A percentile compares a stretch with the other conserved stretches of the same genome.
These are phyloP conservation scores for Rhadinocentrus ornatus DNA, from an alignment of 2,797 vertebrate species.

Conservation along the genomic window DNA sequence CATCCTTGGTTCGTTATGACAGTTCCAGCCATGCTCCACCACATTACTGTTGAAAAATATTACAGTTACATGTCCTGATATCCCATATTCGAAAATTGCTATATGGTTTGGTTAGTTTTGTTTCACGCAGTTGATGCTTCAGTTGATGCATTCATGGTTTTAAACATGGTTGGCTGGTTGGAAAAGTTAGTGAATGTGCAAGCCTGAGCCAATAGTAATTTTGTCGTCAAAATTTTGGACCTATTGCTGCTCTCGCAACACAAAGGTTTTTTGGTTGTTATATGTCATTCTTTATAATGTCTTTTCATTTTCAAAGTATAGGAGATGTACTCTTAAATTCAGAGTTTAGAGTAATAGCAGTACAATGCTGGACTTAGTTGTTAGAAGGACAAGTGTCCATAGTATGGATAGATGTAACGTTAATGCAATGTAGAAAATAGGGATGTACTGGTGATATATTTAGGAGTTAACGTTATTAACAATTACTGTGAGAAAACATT, in stretches of 20 bases:
- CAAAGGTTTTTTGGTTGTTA: slow-evolving; percentile 4
- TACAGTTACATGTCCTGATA: slow-evolving; percentile 57
- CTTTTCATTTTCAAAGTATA: background rate
- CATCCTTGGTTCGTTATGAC: slow-evolving; percentile 71
- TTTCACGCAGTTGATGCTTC: slow-evolving; percentile 40
- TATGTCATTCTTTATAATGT: slow-evolving; percentile 1
- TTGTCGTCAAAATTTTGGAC: slow-evolving; percentile 29
- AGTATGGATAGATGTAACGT: too few species aligned
- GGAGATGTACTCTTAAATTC: background rate
- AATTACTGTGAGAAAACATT: too few species aligned
- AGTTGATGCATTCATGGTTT: slow-evolving; percentile 53
- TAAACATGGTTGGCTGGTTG: slow-evolving; percentile 42
- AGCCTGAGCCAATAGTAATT: slow-evolving; percentile 9
- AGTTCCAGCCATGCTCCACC: slow-evolving; percentile 54
- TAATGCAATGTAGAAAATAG: too few species aligned
- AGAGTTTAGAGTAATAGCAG: too few species aligned
- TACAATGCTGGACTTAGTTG: too few species aligned
- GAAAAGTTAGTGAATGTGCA: slow-evolving; percentile 27
- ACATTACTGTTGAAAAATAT: slow-evolving; percentile 65
- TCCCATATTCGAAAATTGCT: slow-evolving; percentile 45
- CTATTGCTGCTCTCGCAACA: slow-evolving; percentile 13
- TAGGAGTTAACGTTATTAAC: too few species aligned
- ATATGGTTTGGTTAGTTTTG: slow-evolving; percentile 39
- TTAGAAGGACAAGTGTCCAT: too few species aligned
- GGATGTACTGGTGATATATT: too few species aligned